Conservation (phyloP, 2,113 vertebrate species). For the Fregata magnificens region DNA sequence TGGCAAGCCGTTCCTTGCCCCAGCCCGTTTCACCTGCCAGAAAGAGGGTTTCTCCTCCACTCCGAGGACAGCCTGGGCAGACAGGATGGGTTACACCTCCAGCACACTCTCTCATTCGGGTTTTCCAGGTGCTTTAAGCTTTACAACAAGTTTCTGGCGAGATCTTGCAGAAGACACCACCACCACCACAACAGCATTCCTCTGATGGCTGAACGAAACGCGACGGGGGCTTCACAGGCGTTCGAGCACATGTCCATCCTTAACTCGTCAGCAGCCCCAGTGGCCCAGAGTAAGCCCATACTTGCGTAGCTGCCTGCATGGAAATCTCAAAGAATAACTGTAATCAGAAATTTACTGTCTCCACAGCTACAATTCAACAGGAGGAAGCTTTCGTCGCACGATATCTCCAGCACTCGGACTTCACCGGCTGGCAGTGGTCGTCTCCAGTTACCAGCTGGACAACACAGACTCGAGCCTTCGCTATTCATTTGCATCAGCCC, state of each 20-base stretch:
- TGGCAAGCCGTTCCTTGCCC: not conserved
- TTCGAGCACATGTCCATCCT: not conserved
- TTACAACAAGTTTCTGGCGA: not conserved
- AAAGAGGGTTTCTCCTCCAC: not conserved
- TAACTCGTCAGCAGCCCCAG: not conserved
- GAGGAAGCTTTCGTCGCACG: not conserved
- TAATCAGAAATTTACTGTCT: not conserved
- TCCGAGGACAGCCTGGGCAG: not conserved
- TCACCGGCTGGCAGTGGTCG: not conserved
- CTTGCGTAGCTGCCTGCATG: not conserved
- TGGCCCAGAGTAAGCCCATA: not conserved
- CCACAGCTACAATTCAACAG: not conserved
- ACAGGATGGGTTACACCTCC: not conserved
- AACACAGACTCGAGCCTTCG: not conserved
- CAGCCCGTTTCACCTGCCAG: not conserved
- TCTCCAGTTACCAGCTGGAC: not conserved
- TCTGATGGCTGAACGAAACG: not conserved
- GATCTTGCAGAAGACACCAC: not conserved
- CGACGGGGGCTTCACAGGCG: not conserved
- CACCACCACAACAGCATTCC: not conserved
- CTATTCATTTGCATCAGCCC: accelerated
- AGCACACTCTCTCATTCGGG: not conserved
- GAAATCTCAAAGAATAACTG: not conserved
- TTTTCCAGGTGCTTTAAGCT: not conserved
- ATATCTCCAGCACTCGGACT: not conserved